Conservation (phyloP, 2,797 vertebrate genomes). For the Rhinogobio ventralis region DNA sequence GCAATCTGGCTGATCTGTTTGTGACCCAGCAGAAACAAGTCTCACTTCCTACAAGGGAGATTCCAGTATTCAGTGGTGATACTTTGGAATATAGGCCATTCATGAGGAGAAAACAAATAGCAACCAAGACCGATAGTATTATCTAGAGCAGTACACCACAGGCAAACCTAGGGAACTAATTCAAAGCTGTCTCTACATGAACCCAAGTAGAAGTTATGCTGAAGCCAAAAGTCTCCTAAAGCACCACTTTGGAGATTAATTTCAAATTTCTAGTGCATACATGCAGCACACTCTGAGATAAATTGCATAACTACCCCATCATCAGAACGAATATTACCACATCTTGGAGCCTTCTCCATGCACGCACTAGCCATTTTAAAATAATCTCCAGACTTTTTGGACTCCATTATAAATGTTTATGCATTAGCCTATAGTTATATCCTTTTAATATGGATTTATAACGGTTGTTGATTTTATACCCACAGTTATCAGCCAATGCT, state of each 20-base stretch:
- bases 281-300: not conserved
- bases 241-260: not conserved
- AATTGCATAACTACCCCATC: not conserved
- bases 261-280: not conserved
- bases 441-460: not conserved
- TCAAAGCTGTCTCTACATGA: not conserved
- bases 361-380: not conserved
- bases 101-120: not conserved
- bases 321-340: not conserved
- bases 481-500: not conserved
- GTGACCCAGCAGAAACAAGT: not conserved
- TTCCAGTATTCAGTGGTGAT: constrained; percentile 4
- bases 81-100: not conserved
- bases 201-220: not conserved
- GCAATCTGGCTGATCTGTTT: not conserved
- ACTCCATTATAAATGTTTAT: not conserved
- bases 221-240: not conserved
- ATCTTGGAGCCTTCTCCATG: not conserved
- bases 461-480: not conserved
- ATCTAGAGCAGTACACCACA: not conserved
- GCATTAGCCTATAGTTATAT: not conserved
- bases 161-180: too few species aligned
- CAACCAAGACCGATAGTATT: not conserved
- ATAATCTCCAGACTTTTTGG: not conserved
- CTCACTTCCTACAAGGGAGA: not conserved